Conservation (phyloP, 2,797 vertebrate genomes). For the Bradypodion ventrale region DNA sequence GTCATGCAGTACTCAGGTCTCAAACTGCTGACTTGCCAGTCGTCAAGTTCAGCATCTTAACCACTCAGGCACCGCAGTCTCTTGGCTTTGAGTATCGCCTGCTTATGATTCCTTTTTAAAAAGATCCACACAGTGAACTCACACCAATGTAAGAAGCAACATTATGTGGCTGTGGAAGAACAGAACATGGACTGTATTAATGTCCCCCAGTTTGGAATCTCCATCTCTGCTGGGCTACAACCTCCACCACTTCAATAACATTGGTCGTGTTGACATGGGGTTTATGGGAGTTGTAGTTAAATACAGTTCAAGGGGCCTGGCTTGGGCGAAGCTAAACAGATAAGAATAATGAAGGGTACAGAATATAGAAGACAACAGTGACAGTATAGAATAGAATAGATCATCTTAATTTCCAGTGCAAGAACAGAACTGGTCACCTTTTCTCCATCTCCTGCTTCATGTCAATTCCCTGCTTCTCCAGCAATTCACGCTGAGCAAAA, state of each 20-base stretch:
- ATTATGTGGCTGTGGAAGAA: no score
- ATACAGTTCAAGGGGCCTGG: not conserved
- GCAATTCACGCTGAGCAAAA: slow-evolving; percentile 94
- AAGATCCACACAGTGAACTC: no score
- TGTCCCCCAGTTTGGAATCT: no score
- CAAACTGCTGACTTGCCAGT: no score
- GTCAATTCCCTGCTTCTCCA: slow-evolving; percentile 98
- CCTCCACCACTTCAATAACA: no score
- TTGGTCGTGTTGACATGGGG: not conserved
- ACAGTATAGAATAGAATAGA: not conserved
- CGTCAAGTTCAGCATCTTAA: no score
- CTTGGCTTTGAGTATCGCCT: no score
- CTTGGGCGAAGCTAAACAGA: not conserved
- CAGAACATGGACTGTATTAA: no score
- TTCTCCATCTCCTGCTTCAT: slow-evolving; percentile 99
- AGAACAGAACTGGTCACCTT: slow-evolving; percentile 78
- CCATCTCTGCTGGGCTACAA: not conserved
- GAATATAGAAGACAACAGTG: not conserved
- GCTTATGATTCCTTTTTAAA: no score
- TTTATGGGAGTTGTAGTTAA: not conserved
- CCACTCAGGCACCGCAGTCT: no score
- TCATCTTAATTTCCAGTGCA: slow-evolving; percentile 4
- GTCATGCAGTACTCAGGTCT: no score
- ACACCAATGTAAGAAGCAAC: no score
- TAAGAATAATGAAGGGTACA: not conserved